Base-by-base conservation (phyloP, 2,113 vertebrate species). In the Canis aureus region DNA sequence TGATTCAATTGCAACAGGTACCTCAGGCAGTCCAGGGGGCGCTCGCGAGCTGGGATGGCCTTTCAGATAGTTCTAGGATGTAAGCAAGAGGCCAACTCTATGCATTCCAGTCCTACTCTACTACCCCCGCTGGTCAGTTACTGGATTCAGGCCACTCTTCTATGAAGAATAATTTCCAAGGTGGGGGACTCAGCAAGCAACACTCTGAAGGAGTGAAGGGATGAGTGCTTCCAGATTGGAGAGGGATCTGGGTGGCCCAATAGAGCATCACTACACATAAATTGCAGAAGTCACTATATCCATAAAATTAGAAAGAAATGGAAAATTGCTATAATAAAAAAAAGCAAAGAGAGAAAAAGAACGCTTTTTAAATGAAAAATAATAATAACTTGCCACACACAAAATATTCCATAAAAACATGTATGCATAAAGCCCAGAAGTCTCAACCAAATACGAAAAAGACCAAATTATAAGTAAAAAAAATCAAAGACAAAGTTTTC, bases 311-410 rank as follows among this genome's bases (percentile, higher is more conserved):
- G 59, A 82, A 89, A 60, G 29, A 8, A 25, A 85, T 71, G 82
- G 88, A 10, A 96, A 57, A 89, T 25, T 35, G 8, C 55, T 79
- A 8, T 35, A 84, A 85, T 76, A 67, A 60, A 93, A 43, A 43
- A 94, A 91, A 79, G 64, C 59, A 95, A 85, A 13, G 17, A 87
- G 49, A 80, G 53, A 84, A 96, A 85, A 76, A 71, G n/a, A 69
- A 79, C 74, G 78, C 8, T 25, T 67, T 55, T 82, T 55, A 38
- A 35, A 29, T 64, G 55, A 49, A 27, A 81, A 91, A 85, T 73
- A 89, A 13, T n/a, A 85, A 35, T 3, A 81, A 32, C 86, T 89
- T 94, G 25, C 15, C 76, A 69, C 69, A 23, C 57, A 43, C 96
- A 94, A 74, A 57, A 1, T 25, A 89, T 53, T 64, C 16, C 53